Base-by-base conservation (phyloP, 2,797 vertebrate genomes). In the Poeciliopsis infans region DNA sequence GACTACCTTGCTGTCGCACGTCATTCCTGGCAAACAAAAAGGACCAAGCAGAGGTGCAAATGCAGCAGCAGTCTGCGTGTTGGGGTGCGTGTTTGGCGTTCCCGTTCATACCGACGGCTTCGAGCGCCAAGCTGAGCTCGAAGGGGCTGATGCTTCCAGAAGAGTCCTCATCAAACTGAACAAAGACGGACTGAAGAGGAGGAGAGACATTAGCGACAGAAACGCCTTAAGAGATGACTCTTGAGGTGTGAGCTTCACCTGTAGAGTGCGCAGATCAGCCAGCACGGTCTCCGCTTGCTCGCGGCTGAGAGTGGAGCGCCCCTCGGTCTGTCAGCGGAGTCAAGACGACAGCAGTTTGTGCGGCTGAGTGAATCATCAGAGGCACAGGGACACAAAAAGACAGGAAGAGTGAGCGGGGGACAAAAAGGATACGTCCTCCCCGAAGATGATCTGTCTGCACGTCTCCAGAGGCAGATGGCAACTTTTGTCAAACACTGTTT, bases 81-180 rank as follows among this genome's bases (percentile, higher is more conserved):
- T 20, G 39, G 20, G 72, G 28, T 75, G 16, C 55, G 53, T 74
- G 11, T 28, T 23, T 55, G 41, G 49, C 55, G 7, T 10, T 7
- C 47, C 59, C 1, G 3, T 28, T 18, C 86, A 33, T 92, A 96
- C 96, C 96, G 83, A 91, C 78, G 83, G 93, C 92, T 72, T 95
- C 83, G 74, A 96, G 90, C 2, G 94, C 93, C n/a, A 81, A 28
- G 71, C 82, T 91, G 69, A 96, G 93, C 76, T 96, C 95, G 90
- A 95, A 96, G 28, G 94, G 92, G 82, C 91, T 96, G 93, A 96
- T 96, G n/a, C 92, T 94, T 70, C 95, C 95, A 70, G 95, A 95
- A 1, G 95, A 95, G 81, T 96, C 95, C 75, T 92, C 91, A 49
- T 96, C 95, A 36, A 92, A 96, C 86, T 94, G 78, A 33, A 94